phyloP scores from a whole-genome alignment of 2,888 invertebrate species.

The Macrosiphum euphorbiae region DNA sequence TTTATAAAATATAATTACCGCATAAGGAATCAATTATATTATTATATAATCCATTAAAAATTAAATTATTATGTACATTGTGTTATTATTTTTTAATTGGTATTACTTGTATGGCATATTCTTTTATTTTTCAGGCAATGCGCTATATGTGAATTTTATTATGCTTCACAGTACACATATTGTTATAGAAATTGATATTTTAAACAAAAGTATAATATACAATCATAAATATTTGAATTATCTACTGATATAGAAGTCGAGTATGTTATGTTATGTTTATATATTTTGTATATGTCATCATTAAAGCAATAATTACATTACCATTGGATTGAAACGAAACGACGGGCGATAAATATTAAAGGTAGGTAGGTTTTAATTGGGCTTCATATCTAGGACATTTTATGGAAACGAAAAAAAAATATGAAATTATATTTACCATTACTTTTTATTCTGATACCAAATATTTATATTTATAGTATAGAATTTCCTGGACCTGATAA shows the following conservation, averaged over 20 bases:
- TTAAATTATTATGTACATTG: slow-evolving; percentile 55
- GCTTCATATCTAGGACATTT: not conserved
- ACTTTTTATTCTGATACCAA: no score
- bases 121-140: slow-evolving; percentile 34
- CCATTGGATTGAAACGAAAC: not conserved
- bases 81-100: slow-evolving; percentile 44
- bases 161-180: not conserved
- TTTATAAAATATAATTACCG: slow-evolving; percentile 44
- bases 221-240: slow-evolving; percentile 29
- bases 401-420: not conserved
- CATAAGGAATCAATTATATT: slow-evolving; percentile 58
- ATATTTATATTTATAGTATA: no score
- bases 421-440: not conserved
- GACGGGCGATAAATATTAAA: no score
- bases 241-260: not conserved
- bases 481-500: no score
- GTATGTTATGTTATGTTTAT: not conserved
- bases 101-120: not conserved
- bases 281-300: not conserved
- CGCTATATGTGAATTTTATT: not conserved
- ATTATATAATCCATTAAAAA: slow-evolving; percentile 57
- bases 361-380: not conserved
- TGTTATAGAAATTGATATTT: slow-evolving; percentile 16
- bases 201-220: not conserved
- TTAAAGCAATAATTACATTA: not conserved